These are phyloP conservation scores for Coelopa frigida DNA, from an alignment of 1,140 invertebrate species.

Conservation along the genomic window DNA sequence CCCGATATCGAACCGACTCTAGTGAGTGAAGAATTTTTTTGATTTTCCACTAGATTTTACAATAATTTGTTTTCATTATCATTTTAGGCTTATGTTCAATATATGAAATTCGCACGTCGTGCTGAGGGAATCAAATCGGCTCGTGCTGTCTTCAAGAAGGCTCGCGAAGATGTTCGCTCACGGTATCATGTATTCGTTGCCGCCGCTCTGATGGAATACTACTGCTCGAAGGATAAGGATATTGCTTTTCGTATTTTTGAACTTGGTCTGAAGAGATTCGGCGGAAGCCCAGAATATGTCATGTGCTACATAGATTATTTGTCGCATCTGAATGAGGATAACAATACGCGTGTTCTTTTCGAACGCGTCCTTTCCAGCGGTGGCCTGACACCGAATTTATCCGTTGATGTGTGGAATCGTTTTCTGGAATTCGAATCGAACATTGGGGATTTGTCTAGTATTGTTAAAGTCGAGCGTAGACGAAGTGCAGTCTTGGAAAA, in stretches of 20 bases:
- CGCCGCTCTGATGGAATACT: constrained; percentile 98
- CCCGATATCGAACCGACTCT: constrained; percentile 89
- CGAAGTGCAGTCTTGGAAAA: constrained; percentile 86
- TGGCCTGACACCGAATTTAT: constrained; percentile 85
- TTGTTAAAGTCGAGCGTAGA: constrained; percentile 94
- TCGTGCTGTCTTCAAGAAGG: constrained; percentile 88
- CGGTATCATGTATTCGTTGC: constrained; percentile 93
- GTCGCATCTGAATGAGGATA: constrained; percentile 98
- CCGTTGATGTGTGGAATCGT: constrained; percentile 97
- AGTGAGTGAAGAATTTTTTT: constrained; percentile 49
- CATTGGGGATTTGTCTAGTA: constrained; percentile 95
- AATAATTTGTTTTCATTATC: neutral
- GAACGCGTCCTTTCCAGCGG: constrained; percentile 92
- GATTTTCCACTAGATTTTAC: neutral
- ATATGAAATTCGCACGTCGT: constrained; percentile 96
- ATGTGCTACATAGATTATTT: constrained; percentile 95
- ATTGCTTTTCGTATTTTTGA: constrained; percentile 98
- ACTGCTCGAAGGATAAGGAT: constrained; percentile 98
- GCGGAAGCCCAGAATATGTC: constrained; percentile 89
- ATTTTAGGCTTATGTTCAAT: constrained; percentile 87
- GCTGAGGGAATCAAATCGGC: constrained; percentile 98
- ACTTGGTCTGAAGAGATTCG: constrained; percentile 94
- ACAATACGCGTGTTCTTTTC: constrained; percentile 96
- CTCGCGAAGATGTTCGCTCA: constrained; percentile 79
- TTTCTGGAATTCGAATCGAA: constrained; percentile 98